Percentiles rank a stretch among this genome's conserved stretches.
These are phyloP conservation scores for Cheilosia grossa DNA, from an alignment of 2,888 invertebrate species.

Conservation along the genomic window DNA sequence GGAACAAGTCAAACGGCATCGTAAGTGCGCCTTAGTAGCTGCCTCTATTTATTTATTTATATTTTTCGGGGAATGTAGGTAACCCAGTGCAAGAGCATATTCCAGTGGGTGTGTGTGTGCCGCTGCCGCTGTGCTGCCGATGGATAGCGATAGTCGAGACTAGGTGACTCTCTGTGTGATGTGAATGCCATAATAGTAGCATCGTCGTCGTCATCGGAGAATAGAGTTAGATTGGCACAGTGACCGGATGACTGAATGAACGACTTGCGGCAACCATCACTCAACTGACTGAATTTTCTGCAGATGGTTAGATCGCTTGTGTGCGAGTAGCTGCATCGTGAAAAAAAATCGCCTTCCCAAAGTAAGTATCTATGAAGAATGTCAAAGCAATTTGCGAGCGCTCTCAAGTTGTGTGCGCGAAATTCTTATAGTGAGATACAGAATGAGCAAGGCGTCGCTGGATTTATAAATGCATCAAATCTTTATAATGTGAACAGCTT, in stretches of 20 bases:
- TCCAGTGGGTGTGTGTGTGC: conserved; percentile 39
- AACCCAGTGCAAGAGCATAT: conserved; percentile 76
- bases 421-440: background rate
- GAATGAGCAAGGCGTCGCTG: conserved; percentile 29
- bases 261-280: conserved; percentile 30
- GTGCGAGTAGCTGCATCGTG: conserved; percentile 8
- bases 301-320: conserved; percentile 33
- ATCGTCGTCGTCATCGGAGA: conserved; percentile 8
- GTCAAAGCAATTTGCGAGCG: conserved; percentile 51
- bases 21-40: conserved; percentile 57
- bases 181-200: conserved; percentile 20
- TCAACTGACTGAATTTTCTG: conserved; percentile 36
- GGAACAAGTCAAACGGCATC: conserved; percentile 70
- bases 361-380: conserved; percentile 22
- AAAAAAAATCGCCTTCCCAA: conserved; percentile 12
- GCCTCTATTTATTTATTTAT: conserved; percentile 71
- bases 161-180: conserved; percentile 43
- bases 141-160: conserved; percentile 31
- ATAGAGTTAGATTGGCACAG: conserved; percentile 43
- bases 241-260: conserved; percentile 61
- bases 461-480: conserved; percentile 30
- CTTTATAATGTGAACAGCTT: conserved; percentile 16
- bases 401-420: conserved; percentile 11
- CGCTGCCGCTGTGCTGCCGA: background rate
- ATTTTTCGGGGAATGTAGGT: conserved; percentile 77